Evolutionary conservation across 2,113 vertebrate species (phyloP), one percentile per base, ranked within the genome.

Genomic region (Felis chaus): DNA sequence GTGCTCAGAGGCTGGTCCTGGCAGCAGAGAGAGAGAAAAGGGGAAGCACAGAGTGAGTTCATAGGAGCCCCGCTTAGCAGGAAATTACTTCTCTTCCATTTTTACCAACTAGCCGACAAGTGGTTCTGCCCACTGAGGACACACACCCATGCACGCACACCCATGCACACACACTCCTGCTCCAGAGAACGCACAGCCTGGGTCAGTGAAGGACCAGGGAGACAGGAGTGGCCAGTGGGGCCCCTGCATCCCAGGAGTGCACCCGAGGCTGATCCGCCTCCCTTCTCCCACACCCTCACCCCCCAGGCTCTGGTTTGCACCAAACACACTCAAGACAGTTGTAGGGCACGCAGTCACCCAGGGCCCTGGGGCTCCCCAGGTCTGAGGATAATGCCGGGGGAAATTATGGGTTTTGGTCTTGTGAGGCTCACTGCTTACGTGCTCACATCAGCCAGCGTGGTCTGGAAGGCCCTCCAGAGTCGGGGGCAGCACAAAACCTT

Each of bases 1-100:
- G 48, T 98, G 98, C 78, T 99, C 99, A 36, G 97, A 13, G 5
- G 97, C 97, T 41, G 98, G 91, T 89, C 98, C 98, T 98, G 98
- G 29, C 86, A 91, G 61, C 45, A 15, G 80, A 97, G 45, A 55
- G 88, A 55, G 84, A 65, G 82, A 83, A 91, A 15, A 0, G 3
- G 4, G 39, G 4, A 36, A 27, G 31, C 4, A 27, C 7, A 71
- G 10, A 4, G 13, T 94, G n/a, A 91, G 91, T 39, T 4, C 31
- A 27, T 33, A 31, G 71, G 83, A 61, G 12, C 63, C 33, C 19
- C 3, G 45, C 23, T 0, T 1, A 8, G 71, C 3, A 10, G 63
- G 16, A 23, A 3, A 9, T 7, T 0, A 31, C 31, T 63, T 39
- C 57, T 4, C 90, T 18, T 63, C 15, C 23, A 11, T 18, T 31